Base-by-base conservation (phyloP, 1,140 invertebrate species). In the Psilanteris sp. region DNA sequence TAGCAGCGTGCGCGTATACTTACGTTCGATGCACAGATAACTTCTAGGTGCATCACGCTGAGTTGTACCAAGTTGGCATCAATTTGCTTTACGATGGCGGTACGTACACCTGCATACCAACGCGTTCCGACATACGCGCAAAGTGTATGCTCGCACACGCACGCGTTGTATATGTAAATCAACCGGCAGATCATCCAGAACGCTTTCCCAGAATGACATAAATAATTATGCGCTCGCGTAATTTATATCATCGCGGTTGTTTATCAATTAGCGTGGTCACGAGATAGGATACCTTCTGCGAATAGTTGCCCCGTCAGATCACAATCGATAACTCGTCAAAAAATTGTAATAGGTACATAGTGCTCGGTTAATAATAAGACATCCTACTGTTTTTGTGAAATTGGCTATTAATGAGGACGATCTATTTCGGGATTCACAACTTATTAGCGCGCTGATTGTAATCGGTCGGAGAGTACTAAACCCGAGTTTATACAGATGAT, bases 1-100 rank as follows among this genome's bases (percentile, higher is more conserved):
- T 27, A 64, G 29, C 44, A 29, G 34, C 10, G 52, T 48, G 24
- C 52, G 48, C 68, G 59, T n/a, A n/a, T 39, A 50, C 68, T 73
- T 59, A 66, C 20, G 39, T 37, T 3, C 61, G 71, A 67, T 74
- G 46, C 54, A 34, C 62, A 61, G 62, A 67, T 74, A 74, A 74
- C 71, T 62, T 24, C 20, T 14, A 26, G 54, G 31, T 41, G 62
- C 71, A 55, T 74, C 61, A 55, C 46, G 46, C 62, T 48, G 71
- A 61, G 71, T 59, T 66, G 37, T 66, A 46, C 52, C 50, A 31
- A 24, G 29, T 18, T 71, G 52, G 67, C 67, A 61, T 44, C 44
- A 48, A 39, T 61, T 67, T 74, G 61, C 52, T 67, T 67, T 73
- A 52, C 27, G 10, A 29, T 44, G 27, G 16, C 20, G 48, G 39